Evolutionary conservation across 2,888 invertebrate genomes (phyloP), one percentile per base, ranked within the genome.

Genomic region (Cerceris rybyensis): DNA sequence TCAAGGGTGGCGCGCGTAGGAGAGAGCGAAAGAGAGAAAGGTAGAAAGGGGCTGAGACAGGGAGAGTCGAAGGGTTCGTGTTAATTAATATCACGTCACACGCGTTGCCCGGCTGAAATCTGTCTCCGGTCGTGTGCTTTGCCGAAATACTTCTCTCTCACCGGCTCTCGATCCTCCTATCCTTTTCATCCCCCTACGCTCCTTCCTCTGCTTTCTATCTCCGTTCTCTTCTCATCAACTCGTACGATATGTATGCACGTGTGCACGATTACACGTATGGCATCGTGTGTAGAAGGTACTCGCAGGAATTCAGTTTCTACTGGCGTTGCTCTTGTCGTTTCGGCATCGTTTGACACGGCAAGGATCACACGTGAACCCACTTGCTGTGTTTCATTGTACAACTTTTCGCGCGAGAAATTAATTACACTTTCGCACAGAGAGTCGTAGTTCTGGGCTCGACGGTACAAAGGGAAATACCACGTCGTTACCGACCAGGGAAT

Each of bases 61-160:
- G 68, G 70, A 81, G 73, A 85, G 86, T 83, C 88, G 89, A 90
- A 91, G 91, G 91, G 91, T 91, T 90, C 91, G 92, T 89, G 92
- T 92, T 92, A 92, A 92, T 92, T 92, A 92, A 92, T 92, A 92
- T 92, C 91, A 91, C 91, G 92, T 92, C 92, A 92, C 90, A 88
- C 88, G 90, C 89, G 88, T 87, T 88, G 87, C 88, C 86, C 87
- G 79, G 86, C 89, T 89, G 84, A 89, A 90, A 89, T 91, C 88
- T 89, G 88, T 90, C 90, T 87, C 84, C 84, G 77, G 82, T 4
- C 28, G 79, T 81, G 78, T 73, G 76, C 73, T 82, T 69, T 69
- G 67, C 74, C 79, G 74, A 82, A 82, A 87, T 87, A 82, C 75
- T 85, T 76, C 82, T 79, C 50, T 73, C 54, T 57, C 54, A 80